Evolutionary conservation across 2,113 vertebrate species (phyloP).

Genomic region (Toxotes chatareus): DNA sequence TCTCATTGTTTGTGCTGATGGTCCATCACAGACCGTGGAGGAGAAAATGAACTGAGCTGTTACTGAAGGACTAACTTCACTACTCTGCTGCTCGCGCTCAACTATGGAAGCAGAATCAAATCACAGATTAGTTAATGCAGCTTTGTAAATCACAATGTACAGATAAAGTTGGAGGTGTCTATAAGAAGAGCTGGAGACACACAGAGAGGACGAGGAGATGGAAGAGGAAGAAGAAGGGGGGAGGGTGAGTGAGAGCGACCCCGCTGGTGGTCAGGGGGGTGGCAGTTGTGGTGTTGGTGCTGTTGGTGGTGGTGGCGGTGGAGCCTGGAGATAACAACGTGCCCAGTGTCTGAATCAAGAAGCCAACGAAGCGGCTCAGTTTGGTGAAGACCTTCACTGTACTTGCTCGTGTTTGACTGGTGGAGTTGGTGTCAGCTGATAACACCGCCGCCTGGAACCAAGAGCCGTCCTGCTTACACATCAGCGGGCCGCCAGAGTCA

Average conservation of each 20-base stretch:
- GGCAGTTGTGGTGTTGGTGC: not conserved
- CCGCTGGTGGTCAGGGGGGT: not conserved
- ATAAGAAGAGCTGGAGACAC: conserved; percentile 11
- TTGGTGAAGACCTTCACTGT: not conserved
- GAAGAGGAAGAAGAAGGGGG: not conserved
- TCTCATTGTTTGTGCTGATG: too few relatives aligned
- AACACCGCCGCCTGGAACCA: conserved; percentile 74
- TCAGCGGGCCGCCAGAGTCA: conserved; percentile 62
- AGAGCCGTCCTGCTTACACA: conserved; percentile 51
- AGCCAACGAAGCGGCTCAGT: accelerated
- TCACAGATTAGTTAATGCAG: too few relatives aligned
- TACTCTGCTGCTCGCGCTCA: not conserved
- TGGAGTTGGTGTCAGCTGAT: not conserved
- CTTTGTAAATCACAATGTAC: conserved; percentile 17
- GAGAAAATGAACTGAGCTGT: too few relatives aligned
- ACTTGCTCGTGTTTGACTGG: accelerated
- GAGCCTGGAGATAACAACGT: conserved; percentile 33
- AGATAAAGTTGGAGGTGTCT: not conserved
- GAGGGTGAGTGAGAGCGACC: not conserved
- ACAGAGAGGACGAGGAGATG: conserved; percentile 1
- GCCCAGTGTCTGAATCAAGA: conserved; percentile 24
- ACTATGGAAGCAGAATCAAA: not conserved
- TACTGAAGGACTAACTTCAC: not conserved
- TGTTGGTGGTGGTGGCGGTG: too few relatives aligned
- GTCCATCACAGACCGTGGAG: too few relatives aligned